Evolutionary conservation across 1,140 invertebrate species (phyloP), one percentile per base, ranked within the genome.

Genomic region (Trialeurodes vaporariorum): DNA sequence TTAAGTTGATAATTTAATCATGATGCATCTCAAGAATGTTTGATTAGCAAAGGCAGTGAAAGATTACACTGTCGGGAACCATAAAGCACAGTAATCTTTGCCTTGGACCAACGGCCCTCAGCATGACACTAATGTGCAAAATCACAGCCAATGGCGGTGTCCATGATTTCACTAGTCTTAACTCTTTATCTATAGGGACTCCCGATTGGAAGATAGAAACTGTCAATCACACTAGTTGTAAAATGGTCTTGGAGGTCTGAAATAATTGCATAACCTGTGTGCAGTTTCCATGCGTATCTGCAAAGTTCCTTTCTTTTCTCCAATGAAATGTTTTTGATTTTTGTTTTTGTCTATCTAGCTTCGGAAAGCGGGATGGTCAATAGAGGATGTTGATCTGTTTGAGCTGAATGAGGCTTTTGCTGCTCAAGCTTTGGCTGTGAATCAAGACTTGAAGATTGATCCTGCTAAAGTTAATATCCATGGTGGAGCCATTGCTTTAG

Each of bases 321-420:
- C n/a, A 2, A 1, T 65, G 40, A 61, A 61, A 23, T 21, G 59
- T 22, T 25, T 13, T 58, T 61, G 27, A 67, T 66, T 69, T 63
- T 59, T 69, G 21, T 24, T 25, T 63, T 67, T 34, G 59, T 68
- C 21, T 65, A 78, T 79, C 40, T 70, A 92, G 90, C 71, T 93
- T 2, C 76, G 83, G 66, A 92, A 91, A 81, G 84, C 87, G n/a
- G 82, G 83, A 2, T 94, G 92, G 92, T 80, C 75, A 0, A 85
- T 88, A 60, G 85, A 91, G 22, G 86, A 93, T 70, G 91, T 96
- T 26, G 93, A 96, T 81, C 78, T 94, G 1, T 91, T 87, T 76
- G 94, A 97, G 81, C 76, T 98, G 60, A 94, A 94, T 74, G 92
- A 94, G 79, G 91, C 90, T 0, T 94, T 93, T 78, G 90, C 91